phyloP scores from a whole-genome alignment of 2,113 vertebrate species.

The Seriola quinqueradiata region DNA sequence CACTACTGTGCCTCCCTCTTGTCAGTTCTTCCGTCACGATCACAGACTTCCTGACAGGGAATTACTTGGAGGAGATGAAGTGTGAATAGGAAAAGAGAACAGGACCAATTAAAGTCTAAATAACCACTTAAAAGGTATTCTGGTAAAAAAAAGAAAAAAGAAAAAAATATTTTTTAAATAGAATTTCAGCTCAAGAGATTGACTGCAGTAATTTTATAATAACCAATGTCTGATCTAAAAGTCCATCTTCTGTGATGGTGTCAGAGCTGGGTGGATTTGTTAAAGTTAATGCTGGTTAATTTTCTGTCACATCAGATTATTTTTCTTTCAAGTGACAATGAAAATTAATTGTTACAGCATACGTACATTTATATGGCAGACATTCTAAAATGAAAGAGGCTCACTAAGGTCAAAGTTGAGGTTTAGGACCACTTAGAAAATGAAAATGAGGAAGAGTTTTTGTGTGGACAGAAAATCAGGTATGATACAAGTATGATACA shows the following conservation, averaged over 20 bases:
- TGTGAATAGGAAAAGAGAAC: neutral
- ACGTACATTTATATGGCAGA: neutral
- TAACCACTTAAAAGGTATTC: neutral
- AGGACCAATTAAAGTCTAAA: neutral
- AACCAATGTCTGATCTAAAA: neutral
- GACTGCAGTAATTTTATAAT: neutral
- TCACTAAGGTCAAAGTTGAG: neutral
- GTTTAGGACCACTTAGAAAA: neutral
- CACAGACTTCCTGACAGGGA: constrained; percentile 17
- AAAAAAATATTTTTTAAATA: no score
- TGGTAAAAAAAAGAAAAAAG: neutral
- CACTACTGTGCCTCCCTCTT: neutral
- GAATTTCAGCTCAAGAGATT: no score
- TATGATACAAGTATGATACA: neutral
- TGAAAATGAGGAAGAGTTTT: neutral
- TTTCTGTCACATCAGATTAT: neutral
- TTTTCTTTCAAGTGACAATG: neutral
- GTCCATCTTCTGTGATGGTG: neutral
- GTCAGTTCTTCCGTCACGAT: constrained; percentile 2
- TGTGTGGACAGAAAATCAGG: neutral
- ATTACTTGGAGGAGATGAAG: neutral
- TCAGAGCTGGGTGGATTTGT: neutral
- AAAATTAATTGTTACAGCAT: neutral
- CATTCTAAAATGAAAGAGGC: no score
- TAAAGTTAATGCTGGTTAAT: neutral